These are phyloP conservation scores for Nothocercus julius DNA, from an alignment of 2,113 vertebrate genomes.

Conservation along the genomic window DNA sequence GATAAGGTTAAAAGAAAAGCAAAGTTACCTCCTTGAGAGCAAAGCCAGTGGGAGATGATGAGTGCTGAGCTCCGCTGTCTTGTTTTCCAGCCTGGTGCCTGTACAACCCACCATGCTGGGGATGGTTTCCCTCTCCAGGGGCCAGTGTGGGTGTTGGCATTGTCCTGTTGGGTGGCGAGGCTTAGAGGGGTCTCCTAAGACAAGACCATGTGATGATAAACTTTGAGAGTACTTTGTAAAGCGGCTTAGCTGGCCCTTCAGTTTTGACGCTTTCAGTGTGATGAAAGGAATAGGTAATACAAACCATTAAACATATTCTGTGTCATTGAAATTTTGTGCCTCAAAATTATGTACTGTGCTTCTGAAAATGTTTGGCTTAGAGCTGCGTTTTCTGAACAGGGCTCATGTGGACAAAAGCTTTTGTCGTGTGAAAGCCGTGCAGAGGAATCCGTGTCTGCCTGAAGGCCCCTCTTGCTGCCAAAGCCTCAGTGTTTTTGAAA, in stretches of 20 bases:
- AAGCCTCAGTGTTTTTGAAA: not conserved
- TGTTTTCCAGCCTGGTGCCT: not conserved
- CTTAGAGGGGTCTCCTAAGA: not conserved
- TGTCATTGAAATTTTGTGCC: not conserved
- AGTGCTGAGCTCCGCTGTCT: not conserved
- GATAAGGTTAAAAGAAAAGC: not conserved
- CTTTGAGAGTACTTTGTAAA: not conserved
- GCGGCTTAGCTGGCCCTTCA: not conserved
- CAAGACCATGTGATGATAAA: not conserved
- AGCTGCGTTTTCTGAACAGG: not conserved
- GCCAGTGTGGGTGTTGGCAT: accelerated
- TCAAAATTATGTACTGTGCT: not conserved
- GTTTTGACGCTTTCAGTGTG: not conserved
- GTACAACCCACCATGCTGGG: accelerated
- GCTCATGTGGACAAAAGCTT: not conserved
- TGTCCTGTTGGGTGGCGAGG: not conserved
- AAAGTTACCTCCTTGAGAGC: not conserved
- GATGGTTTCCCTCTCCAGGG: not conserved
- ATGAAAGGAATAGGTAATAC: not conserved
- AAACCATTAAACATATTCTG: not conserved
- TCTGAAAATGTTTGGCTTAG: not conserved
- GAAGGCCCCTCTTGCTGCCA: not conserved
- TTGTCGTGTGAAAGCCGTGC: not conserved
- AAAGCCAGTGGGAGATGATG: not conserved
- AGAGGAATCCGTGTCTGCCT: not conserved